Evolutionary conservation across 2,113 vertebrate species (phyloP), one percentile per base, ranked within the genome.

Genomic region (Rallus limicola): DNA sequence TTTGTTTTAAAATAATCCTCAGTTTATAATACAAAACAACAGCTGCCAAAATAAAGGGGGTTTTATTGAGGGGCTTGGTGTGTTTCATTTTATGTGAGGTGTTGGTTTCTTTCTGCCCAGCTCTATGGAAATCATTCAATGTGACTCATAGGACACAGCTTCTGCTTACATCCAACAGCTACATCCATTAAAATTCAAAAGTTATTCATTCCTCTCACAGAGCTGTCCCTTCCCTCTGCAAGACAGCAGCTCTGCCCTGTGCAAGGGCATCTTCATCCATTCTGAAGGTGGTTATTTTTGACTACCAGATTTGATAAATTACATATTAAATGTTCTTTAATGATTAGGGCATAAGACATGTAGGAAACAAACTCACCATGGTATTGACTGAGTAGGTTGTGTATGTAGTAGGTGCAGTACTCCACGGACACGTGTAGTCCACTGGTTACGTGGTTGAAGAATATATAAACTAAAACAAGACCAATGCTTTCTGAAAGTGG

Each of bases 361-460:
- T 3, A 11, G 16, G 62, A n/a, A 65, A 31, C 52, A 72, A 91
- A 52, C 16, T 85, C 59, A 29, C 46, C 44, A 1, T 42, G 15
- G 48, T 46, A 29, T 11, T 23, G 31, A 29, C 11, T 11, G 25
- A 55, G 46, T 4, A 42, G 52, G 29, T 38, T 74, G 16, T 19
- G 16, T 9, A 13, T 2, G 14, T 17, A 70, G 67, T 0, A 72
- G 52, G 12, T 67, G 26, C 68, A 48, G 16, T 6, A 24, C 21
- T 44, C 58, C 82, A 42, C 1, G 21, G 26, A 25, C 1, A 5
- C 0, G 0, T 9, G n/a, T 29, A 55, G 75, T 11, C 81, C 6
- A 0, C 53, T 44, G 78, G 53, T 24, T 28, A 20, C 6, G 0
- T 11, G 31, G 34, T 2, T 26, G 40, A 38, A 92, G 17, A 92